Percentiles rank a stretch among this genome's conserved stretches.
These are phyloP conservation scores for Tipula unca DNA, from an alignment of 2,888 invertebrate species.

Conservation along the genomic window DNA sequence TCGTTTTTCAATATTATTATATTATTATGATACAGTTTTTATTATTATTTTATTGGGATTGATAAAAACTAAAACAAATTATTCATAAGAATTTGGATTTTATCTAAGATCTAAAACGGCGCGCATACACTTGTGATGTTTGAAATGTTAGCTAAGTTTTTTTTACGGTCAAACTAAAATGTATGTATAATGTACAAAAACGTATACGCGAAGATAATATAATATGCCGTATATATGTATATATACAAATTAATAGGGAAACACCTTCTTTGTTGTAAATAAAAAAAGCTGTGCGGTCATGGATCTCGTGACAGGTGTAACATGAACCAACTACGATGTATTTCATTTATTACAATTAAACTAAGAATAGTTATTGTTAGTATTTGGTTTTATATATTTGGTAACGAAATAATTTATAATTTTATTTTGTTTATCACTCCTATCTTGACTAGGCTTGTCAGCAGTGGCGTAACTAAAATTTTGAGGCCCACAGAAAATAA, in stretches of 20 bases:
- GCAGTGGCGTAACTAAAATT: too few relatives aligned
- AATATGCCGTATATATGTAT: not conserved
- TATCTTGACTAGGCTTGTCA: too few relatives aligned
- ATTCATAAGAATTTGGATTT: not conserved
- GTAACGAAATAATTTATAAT: too few relatives aligned
- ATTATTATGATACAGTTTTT: not conserved
- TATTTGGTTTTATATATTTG: too few relatives aligned
- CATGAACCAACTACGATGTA: not conserved
- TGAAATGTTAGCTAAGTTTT: not conserved
- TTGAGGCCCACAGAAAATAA: too few relatives aligned
- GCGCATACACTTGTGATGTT: not conserved
- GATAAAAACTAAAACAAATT: not conserved
- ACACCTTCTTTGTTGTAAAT: not conserved
- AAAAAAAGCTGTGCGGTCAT: not conserved
- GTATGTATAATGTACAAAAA: too few relatives aligned
- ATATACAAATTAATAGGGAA: not conserved
- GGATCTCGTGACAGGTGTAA: not conserved
- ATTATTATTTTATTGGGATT: not conserved
- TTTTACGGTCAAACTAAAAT: not conserved
- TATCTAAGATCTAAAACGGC: not conserved
- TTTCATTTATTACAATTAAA: too few relatives aligned
- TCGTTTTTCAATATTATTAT: not conserved
- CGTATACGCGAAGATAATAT: not conserved
- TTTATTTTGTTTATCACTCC: too few relatives aligned
- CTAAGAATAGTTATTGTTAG: too few relatives aligned